phyloP scores from a whole-genome alignment of 2,888 invertebrate species.

The Holacanthella duospinosa region DNA sequence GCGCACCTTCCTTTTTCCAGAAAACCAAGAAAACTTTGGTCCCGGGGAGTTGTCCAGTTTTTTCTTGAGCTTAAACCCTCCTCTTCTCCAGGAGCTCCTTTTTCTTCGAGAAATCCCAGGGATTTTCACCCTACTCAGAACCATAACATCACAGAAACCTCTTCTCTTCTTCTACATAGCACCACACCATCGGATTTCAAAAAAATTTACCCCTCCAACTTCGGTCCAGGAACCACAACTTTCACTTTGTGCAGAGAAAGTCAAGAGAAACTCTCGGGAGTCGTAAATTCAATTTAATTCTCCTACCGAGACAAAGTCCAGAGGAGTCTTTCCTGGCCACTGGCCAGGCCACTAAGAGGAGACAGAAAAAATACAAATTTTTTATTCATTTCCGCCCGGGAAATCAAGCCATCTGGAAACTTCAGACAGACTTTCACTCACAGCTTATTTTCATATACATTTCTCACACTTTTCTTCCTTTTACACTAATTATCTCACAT shows the following conservation, averaged over 20 bases:
- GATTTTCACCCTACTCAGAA: not conserved
- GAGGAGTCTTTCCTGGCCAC: not conserved
- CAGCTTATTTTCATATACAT: not conserved
- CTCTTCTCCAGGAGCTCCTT: not conserved
- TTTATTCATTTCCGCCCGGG: not conserved
- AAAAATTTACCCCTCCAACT: not conserved
- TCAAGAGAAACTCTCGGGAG: not conserved
- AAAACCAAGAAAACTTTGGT: not conserved
- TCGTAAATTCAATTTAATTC: conserved; percentile 3
- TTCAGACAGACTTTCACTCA: not conserved
- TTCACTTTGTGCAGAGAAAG: not conserved
- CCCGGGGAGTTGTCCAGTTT: conserved; percentile 3
- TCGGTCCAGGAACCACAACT: not conserved
- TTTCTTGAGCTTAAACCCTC: conserved; percentile 6
- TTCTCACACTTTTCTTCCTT: not conserved
- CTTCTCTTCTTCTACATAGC: not conserved
- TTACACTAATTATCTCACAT: not conserved
- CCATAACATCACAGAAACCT: not conserved
- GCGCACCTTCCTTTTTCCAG: conserved; percentile 1
- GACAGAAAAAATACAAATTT: not conserved
- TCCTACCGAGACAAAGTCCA: not conserved
- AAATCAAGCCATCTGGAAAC: not conserved
- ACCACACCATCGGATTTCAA: not conserved
- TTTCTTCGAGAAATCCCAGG: not conserved
- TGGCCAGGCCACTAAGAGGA: too few species aligned